Percentiles rank a stretch among this genome's conserved stretches.
Conservation (phyloP, 2,888 invertebrate genomes). For the Heteromurus nitidus region DNA sequence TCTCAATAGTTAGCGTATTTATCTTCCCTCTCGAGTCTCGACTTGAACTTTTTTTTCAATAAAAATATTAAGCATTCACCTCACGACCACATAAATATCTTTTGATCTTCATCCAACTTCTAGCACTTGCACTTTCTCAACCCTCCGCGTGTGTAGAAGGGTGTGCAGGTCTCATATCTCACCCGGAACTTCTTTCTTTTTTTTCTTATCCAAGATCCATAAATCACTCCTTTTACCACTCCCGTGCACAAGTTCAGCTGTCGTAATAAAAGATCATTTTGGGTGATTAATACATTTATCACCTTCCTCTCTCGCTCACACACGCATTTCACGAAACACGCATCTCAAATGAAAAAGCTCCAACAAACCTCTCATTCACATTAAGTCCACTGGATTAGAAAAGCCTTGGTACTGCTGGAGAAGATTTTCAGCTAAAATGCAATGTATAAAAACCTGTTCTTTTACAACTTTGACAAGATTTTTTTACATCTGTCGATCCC, state of each 20-base stretch:
- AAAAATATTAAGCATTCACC: neutral
- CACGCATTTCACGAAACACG: too few species aligned
- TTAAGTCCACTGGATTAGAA: too few species aligned
- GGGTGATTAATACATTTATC: constrained; percentile 43
- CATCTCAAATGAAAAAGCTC: constrained; percentile 14
- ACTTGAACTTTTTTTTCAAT: too few species aligned
- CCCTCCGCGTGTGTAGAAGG: neutral
- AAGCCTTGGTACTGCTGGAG: neutral
- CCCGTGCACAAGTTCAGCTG: neutral
- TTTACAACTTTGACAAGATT: neutral
- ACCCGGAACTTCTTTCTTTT: neutral
- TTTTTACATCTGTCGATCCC: neutral
- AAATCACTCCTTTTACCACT: constrained; percentile 60
- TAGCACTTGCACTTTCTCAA: neutral
- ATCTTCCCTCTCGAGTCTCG: too few species aligned
- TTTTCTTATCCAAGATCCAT: constrained; percentile 7
- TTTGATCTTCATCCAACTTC: neutral
- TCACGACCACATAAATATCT: constrained; percentile 1
- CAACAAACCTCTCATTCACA: too few species aligned
- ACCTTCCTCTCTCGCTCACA: too few species aligned
- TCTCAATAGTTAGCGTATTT: too few species aligned
- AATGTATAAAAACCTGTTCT: neutral
- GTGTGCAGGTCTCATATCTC: neutral
- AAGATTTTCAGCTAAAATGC: neutral
- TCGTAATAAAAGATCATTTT: constrained; percentile 43